Conservation (phyloP, 2,113 vertebrate genomes). For the Hylia prasina region DNA sequence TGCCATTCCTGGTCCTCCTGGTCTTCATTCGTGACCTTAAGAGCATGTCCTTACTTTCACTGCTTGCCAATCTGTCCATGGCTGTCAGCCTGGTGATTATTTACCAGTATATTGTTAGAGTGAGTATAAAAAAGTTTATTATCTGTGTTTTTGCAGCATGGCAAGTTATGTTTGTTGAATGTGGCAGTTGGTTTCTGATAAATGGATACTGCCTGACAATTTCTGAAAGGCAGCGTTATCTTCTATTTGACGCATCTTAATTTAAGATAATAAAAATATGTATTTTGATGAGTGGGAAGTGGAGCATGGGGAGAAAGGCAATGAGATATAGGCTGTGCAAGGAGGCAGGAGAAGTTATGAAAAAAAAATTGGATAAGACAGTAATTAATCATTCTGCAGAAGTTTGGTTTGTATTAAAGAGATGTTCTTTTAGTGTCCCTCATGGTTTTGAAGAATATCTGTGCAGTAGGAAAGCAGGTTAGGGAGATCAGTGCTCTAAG, state of each 20-base stretch:
- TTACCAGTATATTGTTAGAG: conserved; percentile 79
- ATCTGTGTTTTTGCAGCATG: background rate
- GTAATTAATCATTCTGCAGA: background rate
- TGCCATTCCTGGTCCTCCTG: conserved; percentile 80
- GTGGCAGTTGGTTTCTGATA: background rate
- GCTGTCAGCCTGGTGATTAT: conserved; percentile 84
- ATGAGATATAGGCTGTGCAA: accelerated
- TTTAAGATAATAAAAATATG: background rate
- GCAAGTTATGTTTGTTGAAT: background rate
- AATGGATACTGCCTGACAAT: background rate
- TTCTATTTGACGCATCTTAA: background rate
- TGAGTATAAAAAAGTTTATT: conserved; percentile 57
- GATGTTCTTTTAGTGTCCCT: background rate
- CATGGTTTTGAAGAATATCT: background rate
- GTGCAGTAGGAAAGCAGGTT: background rate
- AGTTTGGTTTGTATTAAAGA: background rate
- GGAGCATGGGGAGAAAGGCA: background rate
- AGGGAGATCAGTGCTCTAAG: background rate
- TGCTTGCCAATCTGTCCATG: conserved; percentile 84
- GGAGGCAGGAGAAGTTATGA: background rate
- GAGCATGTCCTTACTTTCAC: conserved; percentile 80
- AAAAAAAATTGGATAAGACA: background rate
- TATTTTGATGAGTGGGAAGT: background rate
- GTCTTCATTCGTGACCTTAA: conserved; percentile 85
- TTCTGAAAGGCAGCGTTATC: background rate